These are phyloP conservation scores for Drosophila lowei DNA, from an alignment of 1,140 invertebrate genomes.

Conservation along the genomic window DNA sequence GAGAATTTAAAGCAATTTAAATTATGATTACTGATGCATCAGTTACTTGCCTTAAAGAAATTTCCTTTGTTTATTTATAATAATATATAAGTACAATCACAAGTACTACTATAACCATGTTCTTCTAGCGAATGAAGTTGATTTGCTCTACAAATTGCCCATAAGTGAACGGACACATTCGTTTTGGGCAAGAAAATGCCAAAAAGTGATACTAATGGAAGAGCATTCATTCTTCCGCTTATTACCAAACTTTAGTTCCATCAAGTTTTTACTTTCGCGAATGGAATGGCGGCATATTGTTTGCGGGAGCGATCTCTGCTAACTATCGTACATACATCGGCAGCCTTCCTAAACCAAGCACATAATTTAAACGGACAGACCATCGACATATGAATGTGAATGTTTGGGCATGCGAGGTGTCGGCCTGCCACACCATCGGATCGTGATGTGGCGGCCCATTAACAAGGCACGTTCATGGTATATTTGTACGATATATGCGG, in stretches of 20 bases:
- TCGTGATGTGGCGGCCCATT: conserved; percentile 41
- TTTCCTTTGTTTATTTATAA: too few relatives aligned
- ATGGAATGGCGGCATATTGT: conserved; percentile 9
- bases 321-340: conserved; percentile 15
- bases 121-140: too few relatives aligned
- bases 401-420: conserved; percentile 7
- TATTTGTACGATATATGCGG: too few relatives aligned
- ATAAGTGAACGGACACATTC: too few relatives aligned
- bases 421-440: conserved; percentile 31
- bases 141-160: too few relatives aligned
- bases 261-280: conserved; percentile 29
- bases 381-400: conserved; percentile 17
- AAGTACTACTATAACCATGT: too few relatives aligned
- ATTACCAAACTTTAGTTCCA: neutral
- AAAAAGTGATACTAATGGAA: neutral
- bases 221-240: conserved; percentile 25
- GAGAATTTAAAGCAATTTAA: too few relatives aligned
- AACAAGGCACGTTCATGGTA: conserved; percentile 32
- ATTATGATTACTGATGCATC: too few relatives aligned
- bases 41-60: too few relatives aligned
- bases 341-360: conserved; percentile 18
- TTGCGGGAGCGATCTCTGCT: conserved; percentile 32
- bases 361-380: conserved; percentile 31
- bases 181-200: too few relatives aligned
- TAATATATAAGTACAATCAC: too few relatives aligned